phyloP scores from a whole-genome alignment of 2,797 vertebrate genomes.

The Myripristis murdjan region DNA sequence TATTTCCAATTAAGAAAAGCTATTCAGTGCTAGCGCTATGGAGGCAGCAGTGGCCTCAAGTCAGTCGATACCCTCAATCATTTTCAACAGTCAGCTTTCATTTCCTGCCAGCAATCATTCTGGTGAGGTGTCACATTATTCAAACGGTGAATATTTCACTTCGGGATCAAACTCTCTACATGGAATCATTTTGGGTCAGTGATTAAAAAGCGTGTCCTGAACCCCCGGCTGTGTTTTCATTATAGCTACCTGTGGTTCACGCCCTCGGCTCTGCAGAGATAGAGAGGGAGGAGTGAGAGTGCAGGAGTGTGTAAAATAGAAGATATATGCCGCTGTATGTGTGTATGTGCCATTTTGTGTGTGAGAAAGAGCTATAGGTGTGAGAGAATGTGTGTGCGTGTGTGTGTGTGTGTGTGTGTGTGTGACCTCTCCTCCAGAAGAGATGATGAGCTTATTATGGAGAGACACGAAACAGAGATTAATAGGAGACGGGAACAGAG shows the following conservation, averaged over 20 bases:
- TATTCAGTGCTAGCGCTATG: too few species aligned
- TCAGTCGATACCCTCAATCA: slow-evolving; percentile 4
- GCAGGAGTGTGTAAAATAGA: background rate
- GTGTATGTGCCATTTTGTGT: slow-evolving; percentile 21
- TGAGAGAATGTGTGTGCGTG: slow-evolving; percentile 20
- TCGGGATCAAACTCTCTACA: slow-evolving; percentile 17
- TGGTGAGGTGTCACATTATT: slow-evolving; percentile 34
- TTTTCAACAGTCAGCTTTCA: slow-evolving; percentile 40
- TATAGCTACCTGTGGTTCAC: slow-evolving; percentile 22
- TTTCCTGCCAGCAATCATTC: slow-evolving; percentile 44
- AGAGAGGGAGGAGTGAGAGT: background rate
- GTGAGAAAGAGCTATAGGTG: slow-evolving; percentile 32
- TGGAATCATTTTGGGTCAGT: slow-evolving; percentile 32
- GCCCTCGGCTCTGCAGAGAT: slow-evolving; percentile 11
- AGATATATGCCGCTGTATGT: background rate
- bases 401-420: slow-evolving; percentile 10
- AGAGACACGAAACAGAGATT: slow-evolving; percentile 67
- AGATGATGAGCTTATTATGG: slow-evolving; percentile 70
- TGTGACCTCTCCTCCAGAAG: slow-evolving; percentile 21
- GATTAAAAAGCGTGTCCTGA: slow-evolving; percentile 50
- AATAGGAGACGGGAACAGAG: slow-evolving; percentile 42
- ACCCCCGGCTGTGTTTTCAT: slow-evolving; percentile 36
- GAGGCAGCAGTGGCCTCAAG: slow-evolving; percentile 15
- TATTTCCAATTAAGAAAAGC: too few species aligned
- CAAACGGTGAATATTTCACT: slow-evolving; percentile 13